Evolutionary conservation across 1,140 invertebrate genomes (phyloP).

Genomic region (Drosophila repleta): DNA sequence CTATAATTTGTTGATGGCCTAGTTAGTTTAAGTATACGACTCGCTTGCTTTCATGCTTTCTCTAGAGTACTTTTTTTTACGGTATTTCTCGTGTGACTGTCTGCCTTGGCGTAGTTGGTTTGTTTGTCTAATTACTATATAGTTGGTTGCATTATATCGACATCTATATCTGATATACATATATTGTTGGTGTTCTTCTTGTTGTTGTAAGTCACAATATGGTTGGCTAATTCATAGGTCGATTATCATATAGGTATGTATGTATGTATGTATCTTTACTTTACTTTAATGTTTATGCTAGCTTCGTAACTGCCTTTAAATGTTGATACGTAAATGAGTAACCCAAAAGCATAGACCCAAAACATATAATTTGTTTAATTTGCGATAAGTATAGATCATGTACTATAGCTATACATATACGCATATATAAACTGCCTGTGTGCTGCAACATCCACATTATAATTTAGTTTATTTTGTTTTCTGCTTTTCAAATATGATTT

Average conservation of each 20-base stretch:
- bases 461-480: neutral
- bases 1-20: conserved; percentile 73
- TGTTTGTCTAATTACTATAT: conserved; percentile 35
- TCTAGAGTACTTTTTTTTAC: conserved; percentile 14
- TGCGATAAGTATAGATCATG: conserved; percentile 29
- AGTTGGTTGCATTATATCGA: conserved; percentile 51
- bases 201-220: conserved; percentile 76
- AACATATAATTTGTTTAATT: conserved; percentile 30
- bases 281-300: conserved; percentile 21
- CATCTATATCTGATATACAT: conserved; percentile 27
- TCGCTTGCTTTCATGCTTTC: conserved; percentile 34
- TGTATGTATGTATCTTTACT: conserved; percentile 3
- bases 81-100: conserved; percentile 17
- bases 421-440: neutral
- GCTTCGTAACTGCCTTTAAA: conserved; percentile 6
- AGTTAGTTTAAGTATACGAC: conserved; percentile 56
- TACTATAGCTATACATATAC: conserved; percentile 9
- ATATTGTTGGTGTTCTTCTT: conserved; percentile 35
- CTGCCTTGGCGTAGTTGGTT: conserved; percentile 66
- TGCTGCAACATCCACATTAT: conserved; percentile 1
- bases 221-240: conserved; percentile 74
- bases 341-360: conserved; percentile 1
- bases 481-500: neutral
- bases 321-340: conserved; percentile 20
- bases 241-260: conserved; percentile 38